Base-by-base conservation (phyloP, 2,113 vertebrate genomes). In the Tapirus terrestris region DNA sequence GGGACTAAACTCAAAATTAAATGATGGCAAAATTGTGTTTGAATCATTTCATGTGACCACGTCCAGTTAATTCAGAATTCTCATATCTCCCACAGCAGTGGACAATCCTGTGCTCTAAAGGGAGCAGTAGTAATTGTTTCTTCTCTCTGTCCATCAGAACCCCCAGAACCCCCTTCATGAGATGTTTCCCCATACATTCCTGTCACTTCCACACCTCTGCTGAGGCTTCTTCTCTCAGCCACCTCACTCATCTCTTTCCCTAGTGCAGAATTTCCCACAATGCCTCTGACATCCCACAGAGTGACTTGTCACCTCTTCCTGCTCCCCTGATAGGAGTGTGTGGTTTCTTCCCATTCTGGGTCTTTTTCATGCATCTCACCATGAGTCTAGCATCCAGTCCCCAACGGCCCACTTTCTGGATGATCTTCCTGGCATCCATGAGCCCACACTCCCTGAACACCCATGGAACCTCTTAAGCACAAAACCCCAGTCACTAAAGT, bases 111-210 rank as follows among this genome's bases (percentile, higher is more conserved):
- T 14, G 33, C 12, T 39, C 18, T 25, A 36, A 17, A 9, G 3
- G 14, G 5, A 0, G 8, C 10, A 83, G 25, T 11, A 10, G 17
- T 60, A 56, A 29, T 27, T 82, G 14, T 53, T 92, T 84, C 56
- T 53, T 82, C 45, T 63, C 82, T 81, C 75, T 89, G 14, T 8
- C 45, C 68, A 84, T 45, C 11, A 33, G 21, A 58, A 65, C 11
- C 1, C 3, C 11, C 51, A 29, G 5, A 31, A 8, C 1, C 0
- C 21, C 20, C 3, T 43, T n/a, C 6, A 6, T 61, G 36, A 77
- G 53, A 39, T 3, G 48, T 29, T 25, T 60, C 25, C 67, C 36
- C 7, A 9, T 4, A 20, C 17, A 43, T 27, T 14, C 33, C 25
- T 45, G 7, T 72, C 58, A 14, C 45, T 33, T 67, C 21, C 31